phyloP scores from a whole-genome alignment of 1,140 invertebrate genomes.

The Fopius arisanus region DNA sequence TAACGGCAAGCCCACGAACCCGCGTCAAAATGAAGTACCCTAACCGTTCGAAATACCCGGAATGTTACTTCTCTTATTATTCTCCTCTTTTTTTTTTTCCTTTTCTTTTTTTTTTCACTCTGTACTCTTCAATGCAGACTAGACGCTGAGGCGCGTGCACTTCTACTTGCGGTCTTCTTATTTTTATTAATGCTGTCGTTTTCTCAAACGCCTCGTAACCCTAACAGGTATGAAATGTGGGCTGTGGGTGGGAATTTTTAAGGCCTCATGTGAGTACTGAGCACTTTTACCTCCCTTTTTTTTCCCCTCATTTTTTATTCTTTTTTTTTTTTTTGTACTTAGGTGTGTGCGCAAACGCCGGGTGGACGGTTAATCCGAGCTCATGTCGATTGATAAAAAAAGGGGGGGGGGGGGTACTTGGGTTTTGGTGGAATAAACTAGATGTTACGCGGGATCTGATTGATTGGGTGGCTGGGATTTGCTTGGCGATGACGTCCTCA shows the following conservation, averaged over 20 bases:
- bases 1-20: constrained; percentile 23
- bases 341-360: not conserved
- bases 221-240: not conserved
- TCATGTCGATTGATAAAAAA: not conserved
- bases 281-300: too few relatives aligned
- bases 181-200: not conserved
- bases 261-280: too few relatives aligned
- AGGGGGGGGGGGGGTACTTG: not conserved
- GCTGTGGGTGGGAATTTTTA: too few relatives aligned
- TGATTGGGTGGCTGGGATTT: not conserved
- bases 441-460: not conserved
- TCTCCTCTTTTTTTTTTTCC: not conserved
- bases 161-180: not conserved
- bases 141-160: not conserved
- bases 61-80: not conserved
- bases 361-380: not conserved
- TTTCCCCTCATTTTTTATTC: too few relatives aligned
- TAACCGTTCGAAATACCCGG: not conserved
- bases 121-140: not conserved
- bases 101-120: not conserved
- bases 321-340: too few relatives aligned
- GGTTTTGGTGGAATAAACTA: not conserved
- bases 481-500: not conserved
- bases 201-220: not conserved
- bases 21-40: constrained; percentile 18